Conservation (phyloP, 1,140 invertebrate species). For the Diorhabda carinulata region DNA sequence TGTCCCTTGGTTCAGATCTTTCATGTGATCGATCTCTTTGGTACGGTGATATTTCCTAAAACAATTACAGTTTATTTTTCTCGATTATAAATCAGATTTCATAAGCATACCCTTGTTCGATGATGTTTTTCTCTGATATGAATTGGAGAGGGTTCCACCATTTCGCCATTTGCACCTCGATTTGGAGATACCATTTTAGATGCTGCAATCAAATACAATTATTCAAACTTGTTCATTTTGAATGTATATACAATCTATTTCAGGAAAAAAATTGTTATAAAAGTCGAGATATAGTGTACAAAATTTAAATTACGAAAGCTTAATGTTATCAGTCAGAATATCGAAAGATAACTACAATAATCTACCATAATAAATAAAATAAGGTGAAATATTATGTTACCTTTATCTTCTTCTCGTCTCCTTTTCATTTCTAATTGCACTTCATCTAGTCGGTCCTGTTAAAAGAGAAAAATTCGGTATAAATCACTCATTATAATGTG, state of each 20-base stretch:
- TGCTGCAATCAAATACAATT: conserved; percentile 36
- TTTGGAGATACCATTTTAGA: conserved; percentile 52
- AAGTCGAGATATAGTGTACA: too few relatives aligned
- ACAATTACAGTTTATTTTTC: conserved; percentile 32
- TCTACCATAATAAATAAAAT: conserved; percentile 20
- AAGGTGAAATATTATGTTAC: conserved; percentile 47
- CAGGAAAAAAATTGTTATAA: too few relatives aligned
- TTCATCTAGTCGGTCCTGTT: conserved; percentile 67
- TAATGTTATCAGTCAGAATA: too few relatives aligned
- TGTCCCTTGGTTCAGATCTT: conserved; percentile 62
- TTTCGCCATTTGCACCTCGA: conserved; percentile 58
- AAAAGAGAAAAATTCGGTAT: conserved; percentile 3
- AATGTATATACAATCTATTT: too few relatives aligned
- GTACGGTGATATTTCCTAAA: conserved; percentile 70
- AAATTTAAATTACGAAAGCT: too few relatives aligned
- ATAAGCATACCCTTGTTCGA: conserved; percentile 46
- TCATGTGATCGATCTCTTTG: conserved; percentile 63
- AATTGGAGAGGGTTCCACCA: conserved; percentile 48
- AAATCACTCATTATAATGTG: conserved; percentile 2
- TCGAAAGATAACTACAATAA: background rate
- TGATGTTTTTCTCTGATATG: conserved; percentile 55
- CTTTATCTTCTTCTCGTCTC: conserved; percentile 70
- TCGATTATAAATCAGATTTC: background rate
- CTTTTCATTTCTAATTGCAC: conserved; percentile 64
- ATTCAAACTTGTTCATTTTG: too few relatives aligned